phyloP scores from a whole-genome alignment of 2,888 invertebrate genomes.

The Hirtodrosophila histrioides region DNA sequence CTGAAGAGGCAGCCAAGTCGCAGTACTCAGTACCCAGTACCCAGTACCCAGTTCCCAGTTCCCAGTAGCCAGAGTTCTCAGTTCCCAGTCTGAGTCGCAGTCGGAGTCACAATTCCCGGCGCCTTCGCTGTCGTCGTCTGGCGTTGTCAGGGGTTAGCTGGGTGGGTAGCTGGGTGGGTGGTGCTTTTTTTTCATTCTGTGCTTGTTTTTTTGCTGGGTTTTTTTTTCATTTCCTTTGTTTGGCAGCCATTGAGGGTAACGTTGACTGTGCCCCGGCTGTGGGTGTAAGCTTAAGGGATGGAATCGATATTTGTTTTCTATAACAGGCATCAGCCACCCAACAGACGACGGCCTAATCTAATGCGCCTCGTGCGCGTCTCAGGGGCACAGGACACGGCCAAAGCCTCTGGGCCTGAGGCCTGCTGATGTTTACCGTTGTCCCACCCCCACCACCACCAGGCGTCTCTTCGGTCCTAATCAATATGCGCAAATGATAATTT shows the following conservation, averaged over 20 bases:
- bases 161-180: constrained; percentile 61
- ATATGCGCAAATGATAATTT: constrained; percentile 81
- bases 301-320: constrained; percentile 79
- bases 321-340: constrained; percentile 56
- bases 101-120: constrained; percentile 43
- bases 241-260: constrained; percentile 78
- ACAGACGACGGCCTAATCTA: constrained; percentile 71
- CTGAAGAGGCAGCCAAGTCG: constrained; percentile 58
- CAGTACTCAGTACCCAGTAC: constrained; percentile 21
- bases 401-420: constrained; percentile 17
- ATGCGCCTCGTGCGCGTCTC: constrained; percentile 70
- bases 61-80: constrained; percentile 11
- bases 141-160: constrained; percentile 54
- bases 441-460: not conserved
- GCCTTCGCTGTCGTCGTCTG: constrained; percentile 58
- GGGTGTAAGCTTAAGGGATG: constrained; percentile 78
- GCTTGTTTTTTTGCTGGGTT: constrained; percentile 31
- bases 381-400: constrained; percentile 48
- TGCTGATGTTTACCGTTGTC: constrained; percentile 56
- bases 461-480: constrained; percentile 58
- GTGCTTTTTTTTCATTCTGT: constrained; percentile 55
- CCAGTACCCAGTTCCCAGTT: constrained; percentile 20
- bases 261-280: constrained; percentile 46
- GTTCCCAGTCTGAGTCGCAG: constrained; percentile 21
- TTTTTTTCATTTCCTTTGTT: constrained; percentile 76